Evolutionary conservation across 2,888 invertebrate genomes (phyloP), one percentile per base, ranked within the genome.

Genomic region (Drosophila subquinaria): DNA sequence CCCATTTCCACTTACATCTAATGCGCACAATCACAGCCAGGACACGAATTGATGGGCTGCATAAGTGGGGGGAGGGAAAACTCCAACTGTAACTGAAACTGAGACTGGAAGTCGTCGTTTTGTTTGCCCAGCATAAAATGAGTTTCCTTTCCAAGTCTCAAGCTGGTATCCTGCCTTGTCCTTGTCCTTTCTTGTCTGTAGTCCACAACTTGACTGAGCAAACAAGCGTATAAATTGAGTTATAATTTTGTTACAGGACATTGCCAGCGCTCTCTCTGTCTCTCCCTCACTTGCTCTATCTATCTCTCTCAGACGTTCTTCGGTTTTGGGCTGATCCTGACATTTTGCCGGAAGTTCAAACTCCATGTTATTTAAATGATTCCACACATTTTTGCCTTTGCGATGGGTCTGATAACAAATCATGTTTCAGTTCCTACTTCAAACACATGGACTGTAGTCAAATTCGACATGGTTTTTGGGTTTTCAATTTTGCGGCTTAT

Each of bases 141-240:
- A 79, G 59, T 79, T 81, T 82, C 66, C 79, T 72, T 84, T 70
- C 45, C 45, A 20, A 59, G 47, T 59, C 59, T 48, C 36, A 47
- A 48, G 48, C 48, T 59, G 59, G 59, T 59, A 59, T 59, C 59
- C 59, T 48, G 48, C 20, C 56, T 57, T 47, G 30, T 30, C 30
- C 30, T 27, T 27, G 30, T 30, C 30, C 30, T 27, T 27, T 27
- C 27, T 30, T 30, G 66, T 65, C 63, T 67, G 51, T 65, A 15
- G 55, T 45, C 36, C 55, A 20, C 6, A 47, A 56, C 62, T 79
- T 69, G 60, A 47, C 60, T 80, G 74, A 45, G 87, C 83, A 82
- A 82, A 82, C 81, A 81, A 81, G 82, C 83, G 79, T 84, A 79
- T 73, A 87, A 83, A 83, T 83, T 87, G 83, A 81, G 88, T 76